Base-by-base conservation (phyloP, 2,888 invertebrate species). In the Cacoxenus indagator region DNA sequence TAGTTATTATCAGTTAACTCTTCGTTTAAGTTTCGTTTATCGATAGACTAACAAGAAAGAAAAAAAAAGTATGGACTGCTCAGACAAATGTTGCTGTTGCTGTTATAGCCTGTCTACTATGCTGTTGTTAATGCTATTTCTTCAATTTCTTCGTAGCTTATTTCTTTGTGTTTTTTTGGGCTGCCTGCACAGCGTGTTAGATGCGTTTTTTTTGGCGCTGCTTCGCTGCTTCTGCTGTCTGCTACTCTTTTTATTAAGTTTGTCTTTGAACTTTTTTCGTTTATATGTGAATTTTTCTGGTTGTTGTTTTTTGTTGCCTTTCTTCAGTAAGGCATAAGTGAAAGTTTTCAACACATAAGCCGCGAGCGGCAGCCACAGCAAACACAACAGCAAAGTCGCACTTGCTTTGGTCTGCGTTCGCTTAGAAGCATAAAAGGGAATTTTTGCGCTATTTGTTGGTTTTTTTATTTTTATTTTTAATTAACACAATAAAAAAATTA, bases 381-480 rank as follows among this genome's bases (percentile, higher is more conserved):
- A 19, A 45, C 8, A 37, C 37, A 37, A 37, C 37, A 31, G 5
- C 8, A 37, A 2, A 37, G 37, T 31, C 71, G 70, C 76, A 57
- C 5, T 43, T 24, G 74, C 75, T 75, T 75, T 75, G 74, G 73
- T 77, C 79, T 75, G 66, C 73, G 78, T 76, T 73, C 71, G 57
- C 73, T 65, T 37, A 57, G 65, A 55, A 55, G 67, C 83, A 74
- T 83, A 83, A 83, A 80, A 83, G 80, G 80, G 82, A 76, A 83
- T 75, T 62, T 59, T 51, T 51, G 46, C 19, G 55, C 62, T 17
- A 65, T 66, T 29, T 72, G 43, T 51, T 64, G 57, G 68, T 77
- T 78, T 83, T 83, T 75, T 79, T n/a, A n/a, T n/a, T n/a, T 83
- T 81, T 79, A 73, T 74, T 78, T 81, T 80, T 81, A 81, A 81